Conservation (phyloP, 2,113 vertebrate species). For the Crotalus helleri region DNA sequence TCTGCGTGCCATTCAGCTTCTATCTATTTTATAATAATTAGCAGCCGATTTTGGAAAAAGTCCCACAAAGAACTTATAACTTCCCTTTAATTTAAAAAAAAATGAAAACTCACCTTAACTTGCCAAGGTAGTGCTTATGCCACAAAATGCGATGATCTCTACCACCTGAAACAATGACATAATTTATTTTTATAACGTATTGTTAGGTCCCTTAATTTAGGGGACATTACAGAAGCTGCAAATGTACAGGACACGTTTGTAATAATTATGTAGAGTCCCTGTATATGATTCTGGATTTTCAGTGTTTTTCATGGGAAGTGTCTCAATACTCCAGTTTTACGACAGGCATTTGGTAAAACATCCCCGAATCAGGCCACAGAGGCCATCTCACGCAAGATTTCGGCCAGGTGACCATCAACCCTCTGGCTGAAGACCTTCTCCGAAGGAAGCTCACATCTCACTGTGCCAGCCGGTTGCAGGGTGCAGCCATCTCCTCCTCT, state of each 20-base stretch:
- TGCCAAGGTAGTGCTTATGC: neutral
- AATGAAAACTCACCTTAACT: neutral
- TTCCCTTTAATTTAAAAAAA: neutral
- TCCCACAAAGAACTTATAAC: neutral
- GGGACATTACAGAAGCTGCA: neutral
- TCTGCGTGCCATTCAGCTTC: neutral
- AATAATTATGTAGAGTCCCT: neutral
- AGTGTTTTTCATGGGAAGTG: neutral
- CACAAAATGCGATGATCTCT: neutral
- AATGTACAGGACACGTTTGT: neutral
- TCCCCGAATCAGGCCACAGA: neutral
- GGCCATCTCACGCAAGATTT: neutral
- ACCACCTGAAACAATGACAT: neutral
- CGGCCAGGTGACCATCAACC: neutral
- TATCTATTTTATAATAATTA: neutral
- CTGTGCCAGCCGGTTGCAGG: neutral
- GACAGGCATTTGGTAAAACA: neutral
- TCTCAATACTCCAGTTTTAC: neutral
- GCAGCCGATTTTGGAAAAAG: neutral
- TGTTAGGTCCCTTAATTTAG: neutral
- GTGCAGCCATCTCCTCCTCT: neutral
- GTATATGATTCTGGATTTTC: neutral
- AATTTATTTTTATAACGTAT: neutral
- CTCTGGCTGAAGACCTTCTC: neutral
- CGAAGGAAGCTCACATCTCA: neutral